Evolutionary conservation across 2,797 vertebrate species (phyloP).

Genomic region (Cichlasoma orientale): DNA sequence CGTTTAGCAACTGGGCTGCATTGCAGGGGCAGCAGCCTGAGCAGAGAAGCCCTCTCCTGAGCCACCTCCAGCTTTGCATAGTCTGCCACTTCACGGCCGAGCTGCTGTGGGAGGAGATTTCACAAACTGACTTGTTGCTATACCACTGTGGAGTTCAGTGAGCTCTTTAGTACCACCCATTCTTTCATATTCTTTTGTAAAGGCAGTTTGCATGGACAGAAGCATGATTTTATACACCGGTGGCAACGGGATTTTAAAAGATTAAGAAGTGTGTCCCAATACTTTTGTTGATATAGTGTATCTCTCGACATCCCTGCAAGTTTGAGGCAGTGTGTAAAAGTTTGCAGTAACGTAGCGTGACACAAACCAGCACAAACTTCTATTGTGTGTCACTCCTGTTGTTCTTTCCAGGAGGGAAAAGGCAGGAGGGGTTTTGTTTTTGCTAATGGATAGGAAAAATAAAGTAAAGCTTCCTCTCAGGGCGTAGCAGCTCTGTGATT

Average conservation of each 20-base stretch:
- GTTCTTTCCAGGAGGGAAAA: conserved; percentile 37
- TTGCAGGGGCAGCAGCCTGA: not conserved
- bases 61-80: not conserved
- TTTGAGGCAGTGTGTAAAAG: not conserved
- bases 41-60: not conserved
- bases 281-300: not conserved
- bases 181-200: not conserved
- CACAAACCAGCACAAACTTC: conserved; percentile 15
- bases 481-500: conserved; percentile 54
- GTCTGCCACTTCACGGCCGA: not conserved
- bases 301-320: conserved; percentile 13
- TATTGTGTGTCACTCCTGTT: conserved; percentile 33
- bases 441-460: conserved; percentile 48
- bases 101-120: not conserved
- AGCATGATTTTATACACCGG: not conserved
- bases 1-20: not conserved
- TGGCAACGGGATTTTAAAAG: not conserved
- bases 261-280: not conserved
- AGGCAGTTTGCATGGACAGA: not conserved
- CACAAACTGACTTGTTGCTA: not conserved
- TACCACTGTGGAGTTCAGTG: fast-evolving
- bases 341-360: not conserved
- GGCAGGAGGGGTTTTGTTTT: conserved; percentile 53
- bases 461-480: conserved; percentile 33
- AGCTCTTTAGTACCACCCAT: not conserved